phyloP scores from a whole-genome alignment of 2,888 invertebrate species.

The Imbricaverruca yamaguchii region DNA sequence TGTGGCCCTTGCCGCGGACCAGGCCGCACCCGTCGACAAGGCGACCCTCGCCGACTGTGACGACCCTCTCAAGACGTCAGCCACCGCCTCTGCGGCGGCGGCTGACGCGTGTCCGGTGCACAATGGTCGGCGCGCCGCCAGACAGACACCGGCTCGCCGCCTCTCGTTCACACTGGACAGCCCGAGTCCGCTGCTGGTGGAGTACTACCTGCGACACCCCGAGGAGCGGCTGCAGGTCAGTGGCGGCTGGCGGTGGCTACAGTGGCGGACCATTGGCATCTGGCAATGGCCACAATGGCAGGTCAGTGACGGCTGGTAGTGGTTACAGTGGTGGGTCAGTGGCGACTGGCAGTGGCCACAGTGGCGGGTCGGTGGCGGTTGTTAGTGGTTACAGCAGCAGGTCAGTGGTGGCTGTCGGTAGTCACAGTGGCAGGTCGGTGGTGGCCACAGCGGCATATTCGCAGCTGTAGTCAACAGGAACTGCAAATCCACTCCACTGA shows the following conservation, averaged over 20 bases:
- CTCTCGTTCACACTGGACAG: conserved; percentile 69
- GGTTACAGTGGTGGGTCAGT: background rate
- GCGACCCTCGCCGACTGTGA: too few species aligned
- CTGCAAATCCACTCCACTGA: too few species aligned
- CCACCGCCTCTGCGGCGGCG: background rate
- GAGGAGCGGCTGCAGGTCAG: conserved; percentile 6
- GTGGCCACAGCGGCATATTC: too few species aligned
- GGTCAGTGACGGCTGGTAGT: background rate
- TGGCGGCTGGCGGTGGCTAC: too few species aligned
- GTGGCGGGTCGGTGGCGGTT: background rate
- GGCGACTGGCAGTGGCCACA: too few species aligned
- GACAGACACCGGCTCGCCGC: conserved; percentile 50
- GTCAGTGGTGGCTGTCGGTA: too few species aligned
- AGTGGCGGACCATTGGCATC: too few species aligned
- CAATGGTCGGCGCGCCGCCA: background rate
- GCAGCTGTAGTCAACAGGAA: too few species aligned
- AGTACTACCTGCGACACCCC: conserved; percentile 17
- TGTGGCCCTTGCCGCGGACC: background rate
- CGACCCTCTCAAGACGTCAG: background rate
- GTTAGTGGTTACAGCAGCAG: background rate
- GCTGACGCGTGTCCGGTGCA: background rate
- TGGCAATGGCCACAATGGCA: too few species aligned
- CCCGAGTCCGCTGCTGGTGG: conserved; percentile 64
- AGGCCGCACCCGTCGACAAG: too few species aligned
- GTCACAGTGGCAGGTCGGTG: too few species aligned